A percentile compares a stretch with the other conserved stretches of the same genome.
Evolutionary conservation across 1,140 invertebrate genomes (phyloP).

Genomic region (Copidosoma floridanum): DNA sequence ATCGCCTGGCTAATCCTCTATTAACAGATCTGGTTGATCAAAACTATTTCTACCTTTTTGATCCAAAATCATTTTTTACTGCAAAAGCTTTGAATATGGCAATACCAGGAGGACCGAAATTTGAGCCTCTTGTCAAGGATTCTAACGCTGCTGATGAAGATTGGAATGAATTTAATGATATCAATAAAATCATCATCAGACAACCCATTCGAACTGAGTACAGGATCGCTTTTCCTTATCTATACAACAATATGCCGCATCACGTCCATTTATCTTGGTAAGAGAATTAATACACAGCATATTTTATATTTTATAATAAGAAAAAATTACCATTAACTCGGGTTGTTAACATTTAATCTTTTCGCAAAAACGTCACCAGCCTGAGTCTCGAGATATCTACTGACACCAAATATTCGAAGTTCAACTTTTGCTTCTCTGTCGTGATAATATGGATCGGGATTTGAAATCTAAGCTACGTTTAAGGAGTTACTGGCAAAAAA

Average conservation of each 20-base stretch:
- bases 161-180: conserved; percentile 99
- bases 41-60: conserved; percentile 99
- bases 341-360: no score
- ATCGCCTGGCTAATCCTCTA: conserved; percentile 96
- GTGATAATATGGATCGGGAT: no score
- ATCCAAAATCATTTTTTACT: conserved; percentile 99
- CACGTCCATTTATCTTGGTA: conserved; percentile 93
- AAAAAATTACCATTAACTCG: no score
- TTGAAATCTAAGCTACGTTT: no score
- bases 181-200: conserved; percentile 99
- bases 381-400: no score
- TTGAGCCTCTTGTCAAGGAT: conserved; percentile 98
- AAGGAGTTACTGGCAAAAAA: no score
- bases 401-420: no score
- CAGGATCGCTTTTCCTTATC: conserved; percentile 97
- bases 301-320: no score
- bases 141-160: conserved; percentile 97
- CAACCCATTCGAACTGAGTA: conserved; percentile 99
- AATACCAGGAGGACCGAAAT: conserved; percentile 99
- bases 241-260: conserved; percentile 98
- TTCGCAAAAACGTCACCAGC: no score
- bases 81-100: conserved; percentile 99
- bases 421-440: no score
- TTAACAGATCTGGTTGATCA: conserved; percentile 97
- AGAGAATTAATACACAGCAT: conserved; percentile 49